A percentile compares a stretch with the other conserved stretches of the same genome.
phyloP scores from a whole-genome alignment of 2,888 invertebrate genomes.

The Lasioglossum leucozonium region DNA sequence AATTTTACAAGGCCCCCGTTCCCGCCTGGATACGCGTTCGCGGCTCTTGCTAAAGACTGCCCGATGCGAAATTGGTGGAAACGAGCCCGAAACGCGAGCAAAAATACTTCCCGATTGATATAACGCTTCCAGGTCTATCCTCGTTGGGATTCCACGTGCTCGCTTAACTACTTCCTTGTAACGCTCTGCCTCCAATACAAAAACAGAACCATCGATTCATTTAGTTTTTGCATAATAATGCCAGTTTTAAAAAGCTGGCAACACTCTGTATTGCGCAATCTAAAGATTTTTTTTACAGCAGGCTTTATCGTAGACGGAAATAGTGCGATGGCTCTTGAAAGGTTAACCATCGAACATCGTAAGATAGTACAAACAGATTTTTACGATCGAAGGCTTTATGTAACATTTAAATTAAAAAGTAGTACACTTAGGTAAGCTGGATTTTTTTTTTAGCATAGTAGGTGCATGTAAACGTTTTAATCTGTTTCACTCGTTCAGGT shows the following conservation, averaged over 20 bases:
- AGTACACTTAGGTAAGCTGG: too few relatives aligned
- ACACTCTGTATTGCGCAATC: neutral
- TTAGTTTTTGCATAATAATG: neutral
- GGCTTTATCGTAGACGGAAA: too few relatives aligned
- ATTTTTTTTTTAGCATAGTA: too few relatives aligned
- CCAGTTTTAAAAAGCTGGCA: neutral
- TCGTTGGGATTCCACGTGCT: slow-evolving; percentile 55
- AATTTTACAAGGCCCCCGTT: slow-evolving; percentile 20
- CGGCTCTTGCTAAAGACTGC: neutral
- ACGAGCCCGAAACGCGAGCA: neutral
- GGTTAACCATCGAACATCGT: too few relatives aligned
- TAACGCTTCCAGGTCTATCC: slow-evolving; percentile 59
- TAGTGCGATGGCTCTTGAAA: too few relatives aligned
- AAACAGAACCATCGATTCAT: neutral
- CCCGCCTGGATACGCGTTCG: neutral
- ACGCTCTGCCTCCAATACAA: neutral
- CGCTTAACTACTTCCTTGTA: slow-evolving; percentile 64
- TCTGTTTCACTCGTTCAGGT: too few relatives aligned
- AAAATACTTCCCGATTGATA: slow-evolving; percentile 61
- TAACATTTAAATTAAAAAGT: too few relatives aligned
- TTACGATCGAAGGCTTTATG: too few relatives aligned
- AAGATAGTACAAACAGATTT: too few relatives aligned
- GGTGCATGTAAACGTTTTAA: too few relatives aligned
- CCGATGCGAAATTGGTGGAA: slow-evolving; percentile 22
- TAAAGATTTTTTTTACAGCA: too few relatives aligned